Evolutionary conservation across 35 echinoderm and acorn worm species (phyloP), one percentile per base, ranked within the genome.

Genomic region (Strongylocentrotus purpuratus): DNA sequence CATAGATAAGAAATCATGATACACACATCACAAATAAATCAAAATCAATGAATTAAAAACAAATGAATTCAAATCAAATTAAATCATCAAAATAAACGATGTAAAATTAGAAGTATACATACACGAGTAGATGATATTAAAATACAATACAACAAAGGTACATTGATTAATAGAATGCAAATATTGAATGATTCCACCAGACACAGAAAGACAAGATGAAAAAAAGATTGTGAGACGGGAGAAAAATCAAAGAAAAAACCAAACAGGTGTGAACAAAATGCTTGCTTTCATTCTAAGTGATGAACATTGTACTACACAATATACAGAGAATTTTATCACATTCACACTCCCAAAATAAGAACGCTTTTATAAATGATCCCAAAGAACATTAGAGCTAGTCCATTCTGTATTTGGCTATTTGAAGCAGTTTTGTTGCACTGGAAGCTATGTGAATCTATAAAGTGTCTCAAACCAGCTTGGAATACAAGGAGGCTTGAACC

Each of bases 201-300:
- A 78, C 65, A 78, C 20, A n/a, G 28, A 78, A 7, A 78, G 18
- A 78, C 22, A 78, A 28, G 65, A 25, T 28, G 65, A 78, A 22
- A 78, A 22, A 78, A 78, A 18, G 65, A 71, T 71, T 25, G 25
- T 28, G 22, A 78, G 65, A 78, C n/a, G 65, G 65, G 65, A 78
- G 65, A 78, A 78, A 65, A 78, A 78, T 78, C 65, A 78, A 78
- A 78, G 65, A 78, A 22, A 78, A 78, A 78, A 78, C 65, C 65
- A 78, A 78, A 78, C 2, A n/a, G 6, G 28, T 78, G 65, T 78
- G 65, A 78, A 78, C 65, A 28, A 78, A 28, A n/a, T 78, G 65
- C 65, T 28, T 78, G 65, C 65, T 78, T 78, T 0, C 65, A 78
- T 4, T 71, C 61, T 71, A 28, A 65, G 20, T 65, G 20, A 22